Conservation (phyloP, 2,888 invertebrate genomes). For the Taphrorychus bicolor region DNA sequence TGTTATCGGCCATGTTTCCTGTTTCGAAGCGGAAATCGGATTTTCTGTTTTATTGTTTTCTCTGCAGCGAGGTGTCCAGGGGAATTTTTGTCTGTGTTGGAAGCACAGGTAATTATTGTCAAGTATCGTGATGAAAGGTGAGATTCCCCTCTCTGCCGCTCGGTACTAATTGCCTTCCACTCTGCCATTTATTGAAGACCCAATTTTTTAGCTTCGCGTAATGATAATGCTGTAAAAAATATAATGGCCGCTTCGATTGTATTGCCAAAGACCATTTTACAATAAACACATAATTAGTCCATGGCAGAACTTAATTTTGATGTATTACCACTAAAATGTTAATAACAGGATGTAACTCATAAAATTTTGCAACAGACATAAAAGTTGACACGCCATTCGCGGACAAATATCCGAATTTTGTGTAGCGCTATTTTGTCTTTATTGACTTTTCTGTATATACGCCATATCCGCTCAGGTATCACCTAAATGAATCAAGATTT, state of each 20-base stretch:
- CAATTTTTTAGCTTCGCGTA: neutral
- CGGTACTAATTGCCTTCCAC: too few species aligned
- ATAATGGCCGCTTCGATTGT: neutral
- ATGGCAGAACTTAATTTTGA: conserved; percentile 30
- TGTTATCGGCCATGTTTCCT: conserved; percentile 52
- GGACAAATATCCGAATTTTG: conserved; percentile 38
- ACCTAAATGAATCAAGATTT: neutral
- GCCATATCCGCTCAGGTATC: conserved; percentile 29
- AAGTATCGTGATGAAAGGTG: too few species aligned
- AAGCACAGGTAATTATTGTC: conserved; percentile 25
- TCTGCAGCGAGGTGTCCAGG: conserved; percentile 30
- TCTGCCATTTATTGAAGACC: neutral
- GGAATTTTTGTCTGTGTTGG: conserved; percentile 18
- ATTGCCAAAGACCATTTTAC: neutral
- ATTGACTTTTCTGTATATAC: conserved; percentile 20
- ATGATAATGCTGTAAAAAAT: neutral
- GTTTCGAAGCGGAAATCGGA: conserved; percentile 52
- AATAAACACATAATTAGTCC: conserved; percentile 19
- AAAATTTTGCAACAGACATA: conserved; percentile 34
- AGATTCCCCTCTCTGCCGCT: too few species aligned
- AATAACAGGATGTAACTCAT: conserved; percentile 38
- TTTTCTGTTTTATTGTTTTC: conserved; percentile 44
- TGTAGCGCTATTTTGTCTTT: conserved; percentile 30
- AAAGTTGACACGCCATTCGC: conserved; percentile 34
- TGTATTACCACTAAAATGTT: conserved; percentile 37